Evolutionary conservation across 2,888 invertebrate species (phyloP).

Genomic region (Hyalella azteca): DNA sequence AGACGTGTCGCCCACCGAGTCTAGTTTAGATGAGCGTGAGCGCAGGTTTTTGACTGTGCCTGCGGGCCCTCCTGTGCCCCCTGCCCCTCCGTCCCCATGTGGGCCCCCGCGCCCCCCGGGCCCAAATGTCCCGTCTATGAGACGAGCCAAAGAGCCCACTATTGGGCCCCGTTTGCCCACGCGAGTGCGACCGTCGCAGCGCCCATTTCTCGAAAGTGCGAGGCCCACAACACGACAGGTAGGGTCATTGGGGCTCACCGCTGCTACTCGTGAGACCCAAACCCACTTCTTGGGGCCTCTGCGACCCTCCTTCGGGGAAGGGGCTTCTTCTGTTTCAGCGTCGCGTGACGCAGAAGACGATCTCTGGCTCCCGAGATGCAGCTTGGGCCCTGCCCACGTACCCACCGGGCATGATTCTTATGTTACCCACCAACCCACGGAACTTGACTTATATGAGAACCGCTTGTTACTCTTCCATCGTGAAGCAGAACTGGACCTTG

Average conservation of each 20-base stretch:
- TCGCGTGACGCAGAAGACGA: no score
- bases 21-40: constrained; percentile 7
- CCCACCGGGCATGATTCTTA: no score
- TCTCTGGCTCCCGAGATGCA: no score
- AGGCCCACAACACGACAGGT: background rate
- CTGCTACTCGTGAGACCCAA: background rate
- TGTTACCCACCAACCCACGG: no score
- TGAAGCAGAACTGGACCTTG: no score
- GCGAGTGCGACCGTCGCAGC: background rate
- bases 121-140: background rate
- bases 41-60: background rate
- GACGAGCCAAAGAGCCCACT: background rate
- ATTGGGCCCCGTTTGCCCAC: background rate
- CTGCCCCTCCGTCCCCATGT: background rate
- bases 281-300: no score
- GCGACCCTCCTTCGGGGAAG: no score
- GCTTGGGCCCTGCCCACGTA: no score
- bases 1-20: constrained; percentile 9
- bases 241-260: no score
- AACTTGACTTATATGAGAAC: no score
- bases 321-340: no score
- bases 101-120: constrained; percentile 14
- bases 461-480: no score
- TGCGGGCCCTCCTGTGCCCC: constrained; percentile 14
- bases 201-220: background rate